Evolutionary conservation across 2,888 invertebrate species (phyloP).

Genomic region (Brenthis daphne): DNA sequence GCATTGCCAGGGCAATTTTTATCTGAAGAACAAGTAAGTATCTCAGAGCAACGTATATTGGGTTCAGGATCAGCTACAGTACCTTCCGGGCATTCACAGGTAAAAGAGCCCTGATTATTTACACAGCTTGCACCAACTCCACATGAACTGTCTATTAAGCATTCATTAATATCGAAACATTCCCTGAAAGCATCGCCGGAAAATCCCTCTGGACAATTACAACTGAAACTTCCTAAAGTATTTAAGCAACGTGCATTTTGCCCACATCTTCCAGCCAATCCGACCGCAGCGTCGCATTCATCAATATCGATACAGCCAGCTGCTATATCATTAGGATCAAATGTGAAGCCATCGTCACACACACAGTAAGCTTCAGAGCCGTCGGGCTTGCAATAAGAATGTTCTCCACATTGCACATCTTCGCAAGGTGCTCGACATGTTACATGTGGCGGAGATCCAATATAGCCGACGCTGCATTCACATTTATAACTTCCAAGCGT

Average conservation of each 20-base stretch:
- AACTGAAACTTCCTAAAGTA: constrained; percentile 89
- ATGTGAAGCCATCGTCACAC: constrained; percentile 96
- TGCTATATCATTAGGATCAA: constrained; percentile 92
- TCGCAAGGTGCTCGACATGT: constrained; percentile 95
- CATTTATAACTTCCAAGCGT: constrained; percentile 91
- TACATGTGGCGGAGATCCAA: constrained; percentile 90
- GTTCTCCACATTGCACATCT: constrained; percentile 93
- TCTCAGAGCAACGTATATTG: constrained; percentile 89
- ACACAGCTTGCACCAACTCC: constrained; percentile 91
- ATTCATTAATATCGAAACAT: constrained; percentile 93
- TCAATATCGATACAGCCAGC: constrained; percentile 96
- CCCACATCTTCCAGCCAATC: constrained; percentile 92
- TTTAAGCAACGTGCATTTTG: constrained; percentile 91
- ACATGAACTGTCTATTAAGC: constrained; percentile 86
- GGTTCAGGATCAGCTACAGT: constrained; percentile 93
- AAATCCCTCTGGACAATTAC: constrained; percentile 92
- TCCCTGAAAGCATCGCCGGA: constrained; percentile 92
- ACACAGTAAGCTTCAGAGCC: constrained; percentile 95
- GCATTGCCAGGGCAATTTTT: constrained; percentile 95
- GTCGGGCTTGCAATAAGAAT: constrained; percentile 94
- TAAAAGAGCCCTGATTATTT: constrained; percentile 89
- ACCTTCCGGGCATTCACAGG: constrained; percentile 91
- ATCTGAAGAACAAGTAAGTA: constrained; percentile 88
- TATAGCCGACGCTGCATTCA: constrained; percentile 90
- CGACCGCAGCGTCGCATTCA: constrained; percentile 91